Conservation (phyloP, 2,797 vertebrate genomes). For the Cirrhinus molitorella region DNA sequence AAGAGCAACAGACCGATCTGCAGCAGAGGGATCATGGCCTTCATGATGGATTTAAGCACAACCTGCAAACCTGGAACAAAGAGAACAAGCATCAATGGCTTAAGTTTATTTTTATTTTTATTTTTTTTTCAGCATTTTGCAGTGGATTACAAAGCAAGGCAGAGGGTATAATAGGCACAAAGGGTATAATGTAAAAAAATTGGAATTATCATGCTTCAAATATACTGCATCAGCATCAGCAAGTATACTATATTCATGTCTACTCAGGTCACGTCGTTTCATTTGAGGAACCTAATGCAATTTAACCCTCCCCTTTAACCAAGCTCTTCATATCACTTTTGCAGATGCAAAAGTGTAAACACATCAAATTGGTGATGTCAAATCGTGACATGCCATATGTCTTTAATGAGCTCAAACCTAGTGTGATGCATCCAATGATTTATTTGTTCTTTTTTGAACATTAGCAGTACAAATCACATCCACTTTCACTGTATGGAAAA, state of each 20-base stretch:
- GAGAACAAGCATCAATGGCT: background rate
- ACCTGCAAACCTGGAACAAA: conserved; percentile 90
- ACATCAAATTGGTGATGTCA: background rate
- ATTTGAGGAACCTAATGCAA: background rate
- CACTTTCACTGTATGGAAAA: too few relatives aligned
- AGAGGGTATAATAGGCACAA: background rate
- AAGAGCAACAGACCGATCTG: conserved; percentile 96
- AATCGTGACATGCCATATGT: too few relatives aligned
- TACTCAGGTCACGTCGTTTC: background rate
- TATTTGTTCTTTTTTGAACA: too few relatives aligned
- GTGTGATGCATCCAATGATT: too few relatives aligned
- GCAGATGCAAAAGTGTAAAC: background rate
- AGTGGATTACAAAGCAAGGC: background rate
- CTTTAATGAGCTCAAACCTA: too few relatives aligned
- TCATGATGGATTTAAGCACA: conserved; percentile 98
- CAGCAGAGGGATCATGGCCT: conserved; percentile 96
- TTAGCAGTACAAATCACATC: too few relatives aligned
- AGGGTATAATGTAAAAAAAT: background rate
- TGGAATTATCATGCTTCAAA: background rate
- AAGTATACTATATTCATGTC: background rate
- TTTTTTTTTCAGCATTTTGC: conserved; percentile 19
- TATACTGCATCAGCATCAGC: background rate
- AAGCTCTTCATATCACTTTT: background rate
- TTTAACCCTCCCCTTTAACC: background rate
- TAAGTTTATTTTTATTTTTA: background rate